phyloP scores from a whole-genome alignment of 53 echinoderm and acorn worm species.

The Henricia sp. region DNA sequence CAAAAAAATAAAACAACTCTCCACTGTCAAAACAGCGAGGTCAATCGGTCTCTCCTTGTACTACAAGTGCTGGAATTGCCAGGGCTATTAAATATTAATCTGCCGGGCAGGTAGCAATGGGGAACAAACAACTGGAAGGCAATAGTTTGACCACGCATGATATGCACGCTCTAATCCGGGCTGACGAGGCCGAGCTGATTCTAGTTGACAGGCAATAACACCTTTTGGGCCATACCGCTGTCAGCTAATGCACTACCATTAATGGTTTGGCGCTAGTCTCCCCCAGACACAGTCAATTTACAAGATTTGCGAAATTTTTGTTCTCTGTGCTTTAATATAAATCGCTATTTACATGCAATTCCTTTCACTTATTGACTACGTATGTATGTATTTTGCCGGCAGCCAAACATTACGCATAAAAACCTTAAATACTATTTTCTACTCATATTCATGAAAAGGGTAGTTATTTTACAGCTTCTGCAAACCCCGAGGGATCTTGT shows the following conservation, averaged over 20 bases:
- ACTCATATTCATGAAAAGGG: too few relatives aligned
- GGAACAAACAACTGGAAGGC: conserved; percentile 47
- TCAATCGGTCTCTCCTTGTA: conserved; percentile 32
- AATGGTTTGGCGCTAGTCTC: conserved; percentile 26
- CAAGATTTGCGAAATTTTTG: background rate
- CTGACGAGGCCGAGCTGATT: conserved; percentile 41
- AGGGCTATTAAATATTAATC: conserved; percentile 57
- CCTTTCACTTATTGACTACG: conserved; percentile 13
- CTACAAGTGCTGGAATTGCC: background rate
- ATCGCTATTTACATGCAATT: conserved; percentile 35
- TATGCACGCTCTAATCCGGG: conserved; percentile 14
- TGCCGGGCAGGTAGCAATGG: conserved; percentile 16
- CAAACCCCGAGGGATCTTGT: too few relatives aligned
- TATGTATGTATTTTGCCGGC: too few relatives aligned
- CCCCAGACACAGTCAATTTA: background rate
- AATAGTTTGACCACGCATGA: background rate
- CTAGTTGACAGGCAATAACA: conserved; percentile 48
- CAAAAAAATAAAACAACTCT: background rate
- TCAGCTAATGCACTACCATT: conserved; percentile 8
- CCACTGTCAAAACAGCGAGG: conserved; percentile 51
- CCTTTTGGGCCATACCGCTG: conserved; percentile 14
- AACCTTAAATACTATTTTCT: too few relatives aligned
- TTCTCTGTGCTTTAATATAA: background rate
- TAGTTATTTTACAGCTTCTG: too few relatives aligned
- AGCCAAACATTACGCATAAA: too few relatives aligned